A percentile compares a stretch with the other conserved stretches of the same genome.
phyloP scores from a whole-genome alignment of 2,888 invertebrate genomes.

The Scaeva pyrastri region DNA sequence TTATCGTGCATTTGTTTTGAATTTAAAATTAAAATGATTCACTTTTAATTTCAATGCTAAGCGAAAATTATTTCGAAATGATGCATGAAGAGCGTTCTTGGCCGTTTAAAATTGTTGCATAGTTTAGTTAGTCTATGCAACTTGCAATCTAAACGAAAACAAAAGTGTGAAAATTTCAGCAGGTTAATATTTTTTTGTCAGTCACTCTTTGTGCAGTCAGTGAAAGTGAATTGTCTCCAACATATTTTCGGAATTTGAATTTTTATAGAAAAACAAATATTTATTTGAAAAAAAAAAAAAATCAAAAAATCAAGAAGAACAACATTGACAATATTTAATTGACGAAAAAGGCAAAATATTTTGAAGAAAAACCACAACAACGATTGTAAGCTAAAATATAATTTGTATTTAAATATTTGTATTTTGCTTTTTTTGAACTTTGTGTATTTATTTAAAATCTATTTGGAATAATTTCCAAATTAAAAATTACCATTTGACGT shows the following conservation, averaged over 20 bases:
- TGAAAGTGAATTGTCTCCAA: constrained; percentile 53
- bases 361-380: not conserved
- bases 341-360: not conserved
- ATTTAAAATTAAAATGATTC: not conserved
- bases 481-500: constrained; percentile 48
- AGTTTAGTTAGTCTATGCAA: not conserved
- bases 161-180: constrained; percentile 31
- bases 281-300: not conserved
- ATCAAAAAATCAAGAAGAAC: not conserved
- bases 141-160: not conserved
- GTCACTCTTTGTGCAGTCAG: constrained; percentile 40
- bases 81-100: constrained; percentile 10
- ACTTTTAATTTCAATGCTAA: constrained; percentile 8
- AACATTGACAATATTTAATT: not conserved
- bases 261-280: not conserved
- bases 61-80: constrained; percentile 1
- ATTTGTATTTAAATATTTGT: not conserved
- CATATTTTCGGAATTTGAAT: not conserved
- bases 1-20: not conserved
- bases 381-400: not conserved
- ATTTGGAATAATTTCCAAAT: constrained; percentile 9
- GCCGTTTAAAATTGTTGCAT: not conserved
- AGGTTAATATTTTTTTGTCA: constrained; percentile 41
- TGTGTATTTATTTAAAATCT: constrained; percentile 36
- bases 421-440: not conserved